A percentile compares a stretch with the other conserved stretches of the same genome.
Conservation (phyloP, 1,140 invertebrate genomes). For the Scylla paramamosain region DNA sequence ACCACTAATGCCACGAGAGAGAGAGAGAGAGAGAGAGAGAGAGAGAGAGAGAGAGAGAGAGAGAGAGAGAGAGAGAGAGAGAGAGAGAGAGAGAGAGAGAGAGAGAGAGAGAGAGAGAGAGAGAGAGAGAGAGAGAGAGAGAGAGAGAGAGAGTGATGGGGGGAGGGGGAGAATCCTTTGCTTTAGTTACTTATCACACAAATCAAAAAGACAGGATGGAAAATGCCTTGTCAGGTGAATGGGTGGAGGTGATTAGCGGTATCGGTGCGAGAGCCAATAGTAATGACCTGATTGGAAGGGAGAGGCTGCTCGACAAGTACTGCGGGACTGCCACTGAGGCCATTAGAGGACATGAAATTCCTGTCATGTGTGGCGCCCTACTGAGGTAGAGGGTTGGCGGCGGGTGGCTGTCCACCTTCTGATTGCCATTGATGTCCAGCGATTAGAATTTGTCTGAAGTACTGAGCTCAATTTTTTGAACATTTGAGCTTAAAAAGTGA, state of each 20-base stretch:
- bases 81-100: too few species aligned
- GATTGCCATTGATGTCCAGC: neutral
- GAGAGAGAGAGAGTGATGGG: too few species aligned
- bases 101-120: too few species aligned
- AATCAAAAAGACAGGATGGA: too few species aligned
- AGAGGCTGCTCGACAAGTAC: neutral
- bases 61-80: too few species aligned
- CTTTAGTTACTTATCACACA: too few species aligned
- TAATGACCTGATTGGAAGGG: neutral
- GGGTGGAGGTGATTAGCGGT: neutral
- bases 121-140: too few species aligned
- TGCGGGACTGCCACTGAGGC: neutral
- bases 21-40: too few species aligned
- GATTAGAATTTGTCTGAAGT: neutral
- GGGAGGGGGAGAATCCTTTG: too few species aligned
- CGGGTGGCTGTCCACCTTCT: neutral
- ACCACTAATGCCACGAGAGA: too few species aligned
- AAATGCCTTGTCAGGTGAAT: too few species aligned
- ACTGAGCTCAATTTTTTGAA: neutral
- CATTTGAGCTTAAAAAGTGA: neutral
- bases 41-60: too few species aligned
- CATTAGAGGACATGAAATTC: neutral
- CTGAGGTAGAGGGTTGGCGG: neutral
- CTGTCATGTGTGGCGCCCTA: constrained; percentile 18
- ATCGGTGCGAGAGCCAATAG: neutral